Base-by-base conservation (phyloP, 2,888 invertebrate genomes). In the Cryptocephalus primarius region DNA sequence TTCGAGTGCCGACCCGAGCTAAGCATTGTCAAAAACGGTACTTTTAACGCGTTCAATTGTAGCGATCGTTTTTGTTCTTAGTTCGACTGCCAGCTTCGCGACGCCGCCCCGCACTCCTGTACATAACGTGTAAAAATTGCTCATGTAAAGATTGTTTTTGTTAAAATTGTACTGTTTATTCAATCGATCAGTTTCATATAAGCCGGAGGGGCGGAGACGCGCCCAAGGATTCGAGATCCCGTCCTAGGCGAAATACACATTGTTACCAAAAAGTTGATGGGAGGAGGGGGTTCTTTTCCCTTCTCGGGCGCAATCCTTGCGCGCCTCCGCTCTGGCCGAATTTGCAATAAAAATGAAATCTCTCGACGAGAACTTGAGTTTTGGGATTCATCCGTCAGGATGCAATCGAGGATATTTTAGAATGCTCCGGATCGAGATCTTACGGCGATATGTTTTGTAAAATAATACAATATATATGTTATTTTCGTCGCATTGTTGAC, bases 141-240 rank as follows among this genome's bases (percentile, higher is more conserved):
- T 70, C 69, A 68, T 70, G 66, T 67, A 68, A 66, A 69, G 63
- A 68, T 67, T 69, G 66, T 67, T 66, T 69, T 69, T 67, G 68
- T 69, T 69, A 62, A 36, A 62, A 54, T 60, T 63, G 62, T 65
- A 66, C 60, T 62, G 60, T 63, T 63, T 54, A 57, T 55, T 58
- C 60, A 59, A 60, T 61, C 59, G 55, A 60, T 61, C 59, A 55
- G 54, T 60, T 56, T 53, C 6, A 22, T 22, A 22, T 22, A 22
- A 22, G 3, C 22, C 22, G 22, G 22, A 22, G 22, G 22, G 22
- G 22, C 22, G 22, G 22, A 22, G 22, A 4, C 2, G 22, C 22
- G 22, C 56, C 12, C 46, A 50, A 44, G 49, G 46, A 49, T 47
- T 46, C 47, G 36, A 36, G 6, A 4, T 36, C 6, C 12, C 36